Conservation (phyloP, 2,797 vertebrate species). For the Labeo calbasu region DNA sequence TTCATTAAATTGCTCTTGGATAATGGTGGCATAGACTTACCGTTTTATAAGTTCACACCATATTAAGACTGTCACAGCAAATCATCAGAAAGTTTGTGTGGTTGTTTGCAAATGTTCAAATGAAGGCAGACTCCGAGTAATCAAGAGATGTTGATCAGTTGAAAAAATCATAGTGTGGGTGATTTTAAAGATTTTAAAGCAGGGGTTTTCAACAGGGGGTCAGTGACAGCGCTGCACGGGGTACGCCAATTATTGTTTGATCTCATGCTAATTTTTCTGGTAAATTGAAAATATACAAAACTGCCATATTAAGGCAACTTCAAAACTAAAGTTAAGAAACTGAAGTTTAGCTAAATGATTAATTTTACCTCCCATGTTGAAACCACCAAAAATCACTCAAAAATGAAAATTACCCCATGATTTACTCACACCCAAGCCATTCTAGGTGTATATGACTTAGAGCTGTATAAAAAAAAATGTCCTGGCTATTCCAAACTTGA, state of each 20-base stretch:
- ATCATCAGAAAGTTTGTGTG: conserved; percentile 45
- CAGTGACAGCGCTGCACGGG: neutral
- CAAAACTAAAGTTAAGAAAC: neutral
- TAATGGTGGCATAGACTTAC: conserved; percentile 43
- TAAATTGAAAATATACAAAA: neutral
- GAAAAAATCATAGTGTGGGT: neutral
- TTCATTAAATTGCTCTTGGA: conserved; percentile 50
- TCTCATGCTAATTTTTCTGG: neutral
- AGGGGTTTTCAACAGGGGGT: neutral
- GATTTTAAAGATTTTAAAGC: conserved; percentile 9
- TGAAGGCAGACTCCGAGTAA: neutral
- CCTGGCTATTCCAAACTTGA: too few relatives aligned
- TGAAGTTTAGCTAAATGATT: neutral
- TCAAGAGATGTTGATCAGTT: neutral
- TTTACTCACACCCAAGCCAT: too few relatives aligned
- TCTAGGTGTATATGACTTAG: too few relatives aligned
- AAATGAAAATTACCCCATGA: too few relatives aligned
- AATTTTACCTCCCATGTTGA: neutral
- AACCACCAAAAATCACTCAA: too few relatives aligned
- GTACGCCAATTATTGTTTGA: conserved; percentile 8
- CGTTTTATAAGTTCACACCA: conserved; percentile 39
- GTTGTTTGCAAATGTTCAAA: neutral
- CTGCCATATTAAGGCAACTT: neutral
- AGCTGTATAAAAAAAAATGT: too few relatives aligned
- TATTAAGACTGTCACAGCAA: conserved; percentile 43